These are phyloP conservation scores for Chionis minor DNA, from an alignment of 2,113 vertebrate genomes.

Conservation along the genomic window DNA sequence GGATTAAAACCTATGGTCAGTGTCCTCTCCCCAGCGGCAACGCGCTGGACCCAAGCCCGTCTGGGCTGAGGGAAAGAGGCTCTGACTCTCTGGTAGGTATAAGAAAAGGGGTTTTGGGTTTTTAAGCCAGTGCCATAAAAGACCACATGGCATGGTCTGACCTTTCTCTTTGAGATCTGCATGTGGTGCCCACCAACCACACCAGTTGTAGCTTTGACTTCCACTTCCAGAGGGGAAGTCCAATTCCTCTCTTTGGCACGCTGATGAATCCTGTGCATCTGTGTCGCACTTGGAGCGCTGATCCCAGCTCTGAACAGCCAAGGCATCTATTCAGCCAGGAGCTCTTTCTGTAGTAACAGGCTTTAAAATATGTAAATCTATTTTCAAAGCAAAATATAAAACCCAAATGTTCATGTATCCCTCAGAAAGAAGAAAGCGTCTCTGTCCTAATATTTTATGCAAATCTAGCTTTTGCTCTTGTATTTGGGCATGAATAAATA, in stretches of 20 bases:
- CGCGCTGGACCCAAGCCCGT: neutral
- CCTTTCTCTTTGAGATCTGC: neutral
- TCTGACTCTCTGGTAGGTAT: neutral
- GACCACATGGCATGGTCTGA: neutral
- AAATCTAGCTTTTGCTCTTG: neutral
- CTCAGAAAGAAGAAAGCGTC: neutral
- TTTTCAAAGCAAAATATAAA: conserved; percentile 24
- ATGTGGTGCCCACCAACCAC: neutral
- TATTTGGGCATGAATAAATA: neutral
- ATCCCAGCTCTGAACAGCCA: neutral
- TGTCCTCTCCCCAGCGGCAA: neutral
- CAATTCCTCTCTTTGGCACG: neutral
- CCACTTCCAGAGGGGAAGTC: neutral
- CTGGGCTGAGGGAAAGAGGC: neutral
- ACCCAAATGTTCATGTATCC: neutral
- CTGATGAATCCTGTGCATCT: neutral
- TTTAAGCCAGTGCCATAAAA: neutral
- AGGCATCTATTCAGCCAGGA: neutral
- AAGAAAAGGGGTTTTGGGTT: neutral
- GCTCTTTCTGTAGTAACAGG: neutral
- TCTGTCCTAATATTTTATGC: conserved; percentile 8
- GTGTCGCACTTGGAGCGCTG: fast-evolving
- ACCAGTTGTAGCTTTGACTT: neutral
- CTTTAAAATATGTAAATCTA: conserved; percentile 57
- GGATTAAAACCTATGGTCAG: neutral